A percentile compares a stretch with the other conserved stretches of the same genome.
Evolutionary conservation across 2,888 invertebrate species (phyloP).

Genomic region (Noctua janthina): DNA sequence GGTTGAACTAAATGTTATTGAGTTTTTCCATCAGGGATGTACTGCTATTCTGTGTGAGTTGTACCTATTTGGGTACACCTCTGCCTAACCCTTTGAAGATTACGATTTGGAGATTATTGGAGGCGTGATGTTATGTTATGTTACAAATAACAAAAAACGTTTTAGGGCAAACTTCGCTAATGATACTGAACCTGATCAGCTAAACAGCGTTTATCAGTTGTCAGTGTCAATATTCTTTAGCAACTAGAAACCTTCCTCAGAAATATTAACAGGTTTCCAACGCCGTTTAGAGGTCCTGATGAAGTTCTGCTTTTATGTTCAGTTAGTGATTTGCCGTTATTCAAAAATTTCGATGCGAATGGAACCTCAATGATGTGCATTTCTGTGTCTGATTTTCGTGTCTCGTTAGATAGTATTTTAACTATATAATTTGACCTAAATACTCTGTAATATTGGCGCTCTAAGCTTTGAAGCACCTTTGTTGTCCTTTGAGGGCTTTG

Average conservation of each 20-base stretch:
- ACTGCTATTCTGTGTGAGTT: background rate
- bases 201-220: background rate
- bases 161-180: background rate
- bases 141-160: background rate
- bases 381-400: conserved; percentile 15
- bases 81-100: background rate
- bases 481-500: conserved; percentile 13
- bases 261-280: background rate
- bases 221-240: background rate
- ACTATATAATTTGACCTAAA: conserved; percentile 28
- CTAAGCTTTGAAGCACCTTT: conserved; percentile 20
- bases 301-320: background rate
- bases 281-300: background rate
- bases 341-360: background rate
- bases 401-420: conserved; percentile 16
- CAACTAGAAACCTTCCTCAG: background rate
- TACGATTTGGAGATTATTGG: background rate
- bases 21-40: background rate
- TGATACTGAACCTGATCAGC: background rate
- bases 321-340: background rate
- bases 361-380: conserved; percentile 2
- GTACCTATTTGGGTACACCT: background rate
- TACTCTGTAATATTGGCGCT: conserved; percentile 18
- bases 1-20: background rate
- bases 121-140: background rate